These are phyloP conservation scores for Melopsittacus undulatus DNA, from an alignment of 2,797 vertebrate genomes.

Conservation along the genomic window DNA sequence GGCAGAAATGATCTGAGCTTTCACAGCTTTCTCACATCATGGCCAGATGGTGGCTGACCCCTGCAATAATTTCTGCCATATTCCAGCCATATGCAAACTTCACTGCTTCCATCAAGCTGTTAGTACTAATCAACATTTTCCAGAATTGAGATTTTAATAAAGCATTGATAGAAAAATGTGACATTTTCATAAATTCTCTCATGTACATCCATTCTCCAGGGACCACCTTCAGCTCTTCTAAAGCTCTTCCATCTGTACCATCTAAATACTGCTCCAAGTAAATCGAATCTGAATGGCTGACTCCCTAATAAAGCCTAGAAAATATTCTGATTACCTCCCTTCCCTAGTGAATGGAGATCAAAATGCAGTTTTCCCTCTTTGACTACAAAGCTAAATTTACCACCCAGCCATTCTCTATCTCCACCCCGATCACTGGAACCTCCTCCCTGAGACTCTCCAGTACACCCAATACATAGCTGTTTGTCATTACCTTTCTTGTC, in stretches of 20 bases:
- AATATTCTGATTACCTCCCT: not conserved
- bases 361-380: not conserved
- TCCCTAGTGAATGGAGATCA: not conserved
- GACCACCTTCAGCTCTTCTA: conserved; percentile 14
- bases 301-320: not conserved
- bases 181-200: conserved; percentile 18
- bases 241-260: conserved; percentile 30
- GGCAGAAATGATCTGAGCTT: conserved; percentile 30
- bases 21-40: not conserved
- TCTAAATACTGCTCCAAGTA: not conserved
- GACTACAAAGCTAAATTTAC: not conserved
- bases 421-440: not conserved
- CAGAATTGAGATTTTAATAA: conserved; percentile 43
- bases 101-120: conserved; percentile 41
- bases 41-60: conserved; percentile 55
- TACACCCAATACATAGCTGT: not conserved
- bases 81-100: conserved; percentile 41
- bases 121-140: conserved; percentile 28
- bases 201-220: not conserved
- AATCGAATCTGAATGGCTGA: not conserved
- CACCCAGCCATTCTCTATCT: not conserved
- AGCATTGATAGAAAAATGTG: not conserved
- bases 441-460: not conserved
- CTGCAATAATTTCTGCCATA: conserved; percentile 42
- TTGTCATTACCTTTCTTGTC: not conserved